Evolutionary conservation across 2,113 vertebrate species (phyloP), one percentile per base, ranked within the genome.

Genomic region (Tragelaphus imberbis): DNA sequence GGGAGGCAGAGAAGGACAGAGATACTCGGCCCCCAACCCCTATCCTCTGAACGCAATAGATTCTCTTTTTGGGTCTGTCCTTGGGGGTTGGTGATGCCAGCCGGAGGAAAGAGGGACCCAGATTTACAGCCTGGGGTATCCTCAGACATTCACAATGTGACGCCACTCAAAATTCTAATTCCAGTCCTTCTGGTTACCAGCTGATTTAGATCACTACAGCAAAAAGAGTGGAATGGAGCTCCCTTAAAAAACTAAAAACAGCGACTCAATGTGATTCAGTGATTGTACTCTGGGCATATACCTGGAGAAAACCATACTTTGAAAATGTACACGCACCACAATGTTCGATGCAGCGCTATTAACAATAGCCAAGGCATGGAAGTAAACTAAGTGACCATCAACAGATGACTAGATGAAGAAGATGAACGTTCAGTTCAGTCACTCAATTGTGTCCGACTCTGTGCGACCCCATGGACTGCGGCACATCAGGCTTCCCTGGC

Each of bases 311-410:
- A 53, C 10, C 17, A 23, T 14, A 82, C 11, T 82, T 4, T 53
- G 49, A 82, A 82, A 82, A 82, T 1, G 19, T n/a, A 82, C 6
- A 23, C 0, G 0, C 30, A 51, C 11, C 0, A 0, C 80, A n/a
- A 1, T 23, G 5, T 82, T 23, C 0, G 3, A 2, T 23, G 80
- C 49, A 55, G 80, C 30, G n/a, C 1, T 82, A 21, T 53, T 53
- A 21, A 53, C 79, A 81, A 53, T 11, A 33, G 19, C 80, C 30
- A n/a, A 82, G 80, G 14, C 30, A 13, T 2, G 33, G 49, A 82
- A 55, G 80, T 33, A n/a, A 53, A 2, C 49, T 53, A 53, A 82
- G 33, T 23, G 80, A 21, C 49, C 10, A 51, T 4, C 12, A 8
- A 33, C 79, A 81, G 79, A 51, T 81, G 79, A 19, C 21, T 11